phyloP scores from a whole-genome alignment of 2,888 invertebrate genomes.

The Agelastica alni region DNA sequence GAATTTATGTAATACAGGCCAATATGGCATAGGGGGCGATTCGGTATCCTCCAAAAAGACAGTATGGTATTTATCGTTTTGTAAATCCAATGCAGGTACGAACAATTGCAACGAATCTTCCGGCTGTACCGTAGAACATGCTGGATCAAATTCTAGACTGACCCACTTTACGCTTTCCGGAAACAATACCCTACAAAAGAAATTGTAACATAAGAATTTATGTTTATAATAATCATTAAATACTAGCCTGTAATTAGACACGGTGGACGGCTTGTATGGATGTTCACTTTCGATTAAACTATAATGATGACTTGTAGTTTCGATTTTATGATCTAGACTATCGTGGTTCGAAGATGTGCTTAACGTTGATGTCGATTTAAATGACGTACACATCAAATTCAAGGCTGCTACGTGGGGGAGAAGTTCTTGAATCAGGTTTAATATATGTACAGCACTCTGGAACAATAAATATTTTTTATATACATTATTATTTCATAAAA shows the following conservation, averaged over 20 bases:
- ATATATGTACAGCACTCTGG: constrained; percentile 82
- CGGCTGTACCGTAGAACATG: constrained; percentile 89
- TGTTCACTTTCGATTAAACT: constrained; percentile 95
- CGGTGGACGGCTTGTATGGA: constrained; percentile 89
- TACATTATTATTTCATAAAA: too few species aligned
- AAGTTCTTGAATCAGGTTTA: constrained; percentile 84
- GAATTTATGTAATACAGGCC: constrained; percentile 70
- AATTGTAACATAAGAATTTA: constrained; percentile 6
- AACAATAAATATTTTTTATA: constrained; percentile 39
- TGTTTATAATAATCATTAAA: not conserved
- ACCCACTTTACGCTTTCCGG: constrained; percentile 89
- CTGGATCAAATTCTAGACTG: constrained; percentile 89
- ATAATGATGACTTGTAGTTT: constrained; percentile 84
- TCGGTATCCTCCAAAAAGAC: constrained; percentile 47
- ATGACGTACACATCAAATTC: constrained; percentile 64
- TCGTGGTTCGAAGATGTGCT: constrained; percentile 46
- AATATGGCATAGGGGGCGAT: constrained; percentile 58
- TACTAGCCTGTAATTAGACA: constrained; percentile 77
- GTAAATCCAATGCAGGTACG: constrained; percentile 59
- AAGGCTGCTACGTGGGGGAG: constrained; percentile 86
- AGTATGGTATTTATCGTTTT: constrained; percentile 35
- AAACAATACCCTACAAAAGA: constrained; percentile 73
- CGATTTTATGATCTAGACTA: constrained; percentile 40
- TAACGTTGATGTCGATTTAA: constrained; percentile 46
- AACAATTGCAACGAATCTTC: constrained; percentile 85